Evolutionary conservation across 2,797 vertebrate genomes (phyloP), one percentile per base, ranked within the genome.

Genomic region (Acanthis flammea): DNA sequence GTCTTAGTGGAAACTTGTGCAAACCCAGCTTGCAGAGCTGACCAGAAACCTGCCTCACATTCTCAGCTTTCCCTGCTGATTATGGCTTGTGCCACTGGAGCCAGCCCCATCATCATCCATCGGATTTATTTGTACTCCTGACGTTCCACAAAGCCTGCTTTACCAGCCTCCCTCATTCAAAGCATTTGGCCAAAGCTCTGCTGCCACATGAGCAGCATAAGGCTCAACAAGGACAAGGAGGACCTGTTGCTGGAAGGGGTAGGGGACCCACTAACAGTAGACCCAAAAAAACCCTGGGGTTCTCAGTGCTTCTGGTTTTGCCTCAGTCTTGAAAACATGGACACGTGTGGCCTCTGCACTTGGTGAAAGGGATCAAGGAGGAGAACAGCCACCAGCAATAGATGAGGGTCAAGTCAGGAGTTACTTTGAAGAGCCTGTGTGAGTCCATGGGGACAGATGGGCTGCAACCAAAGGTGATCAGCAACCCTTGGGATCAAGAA

Each of bases 1-100:
- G 55, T 85, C 71, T 37, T 68, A 28, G 74, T 0, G 2, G 77
- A 76, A 94, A 82, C 35, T 84, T 39, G 31, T 50, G 35, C 19
- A 37, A 54, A 35, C 24, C 33, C 10, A 2, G 45, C 74, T 67
- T 73, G 16, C 44, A 65, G 53, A 45, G 65, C 80, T 85, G 71
- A 86, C 78, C 84, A 92, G 72, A 92, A 94, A 47, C 82, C 61
- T 37, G 6, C 41, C 65, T 91, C 77, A 37, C 78, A 8, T 86
- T 92, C 93, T 92, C 90, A 67, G 74, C 89, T 92, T 85, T 89
- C 92, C 71, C 24, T 91, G 88, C 45, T 51, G 51, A 51, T 87
- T 65, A 27, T 75, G 81, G 72, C 35, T 73, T 77, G 60, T 66
- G 77, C 86, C 45, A 6, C 70, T 55, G 60, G 28, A 70, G 65